Evolutionary conservation across 2,797 vertebrate genomes (phyloP).

Genomic region (Lophius americanus): DNA sequence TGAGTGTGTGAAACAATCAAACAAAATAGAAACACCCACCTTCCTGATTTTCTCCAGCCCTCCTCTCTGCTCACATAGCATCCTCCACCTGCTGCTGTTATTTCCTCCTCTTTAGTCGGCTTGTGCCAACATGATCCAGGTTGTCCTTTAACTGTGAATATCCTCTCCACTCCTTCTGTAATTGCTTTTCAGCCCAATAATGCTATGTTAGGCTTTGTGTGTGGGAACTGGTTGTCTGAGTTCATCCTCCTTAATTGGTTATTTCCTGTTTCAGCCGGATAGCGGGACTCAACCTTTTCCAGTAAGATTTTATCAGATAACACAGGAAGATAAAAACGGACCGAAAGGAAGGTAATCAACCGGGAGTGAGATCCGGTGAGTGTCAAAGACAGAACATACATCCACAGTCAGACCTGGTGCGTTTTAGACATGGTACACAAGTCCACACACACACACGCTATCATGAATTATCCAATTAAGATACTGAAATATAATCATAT

Average conservation of each 20-base stretch:
- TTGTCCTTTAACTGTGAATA: constrained; percentile 34
- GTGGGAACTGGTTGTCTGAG: constrained; percentile 63
- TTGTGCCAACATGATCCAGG: constrained; percentile 25
- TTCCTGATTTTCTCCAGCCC: constrained; percentile 40
- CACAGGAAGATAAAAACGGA: constrained; percentile 27
- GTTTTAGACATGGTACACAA: too few relatives aligned
- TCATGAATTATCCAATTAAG: constrained; percentile 32
- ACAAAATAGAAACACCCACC: constrained; percentile 30
- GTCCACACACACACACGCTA: too few relatives aligned
- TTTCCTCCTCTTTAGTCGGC: constrained; percentile 36
- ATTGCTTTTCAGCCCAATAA: constrained; percentile 64
- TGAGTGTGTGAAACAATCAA: constrained; percentile 24
- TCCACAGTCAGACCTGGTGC: constrained; percentile 6
- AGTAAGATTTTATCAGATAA: constrained; percentile 55
- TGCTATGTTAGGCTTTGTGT: constrained; percentile 50
- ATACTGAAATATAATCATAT: constrained; percentile 67
- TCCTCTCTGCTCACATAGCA: constrained; percentile 54
- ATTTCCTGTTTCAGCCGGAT: constrained; percentile 61
- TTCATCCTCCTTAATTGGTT: constrained; percentile 42
- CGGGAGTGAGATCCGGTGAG: constrained; percentile 31
- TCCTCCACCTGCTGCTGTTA: constrained; percentile 56
- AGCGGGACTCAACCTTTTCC: constrained; percentile 40
- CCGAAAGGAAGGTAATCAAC: constrained; percentile 17
- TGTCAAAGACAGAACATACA: constrained; percentile 25
- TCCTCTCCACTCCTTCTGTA: constrained; percentile 34